These are phyloP conservation scores for Julus scandinavius DNA, from an alignment of 2,888 invertebrate species.

Conservation along the genomic window DNA sequence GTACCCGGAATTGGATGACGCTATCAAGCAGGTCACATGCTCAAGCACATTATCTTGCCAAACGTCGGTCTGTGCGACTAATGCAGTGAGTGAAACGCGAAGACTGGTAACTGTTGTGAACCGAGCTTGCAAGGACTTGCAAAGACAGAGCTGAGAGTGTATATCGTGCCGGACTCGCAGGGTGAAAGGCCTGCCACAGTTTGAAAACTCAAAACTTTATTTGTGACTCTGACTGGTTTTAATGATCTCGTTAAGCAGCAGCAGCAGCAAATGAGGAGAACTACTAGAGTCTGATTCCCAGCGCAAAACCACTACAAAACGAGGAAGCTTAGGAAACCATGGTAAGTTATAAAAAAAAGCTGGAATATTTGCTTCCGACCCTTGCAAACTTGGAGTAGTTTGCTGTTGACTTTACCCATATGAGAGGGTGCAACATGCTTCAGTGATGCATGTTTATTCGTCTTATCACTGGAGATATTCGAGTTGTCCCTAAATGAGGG, in stretches of 20 bases:
- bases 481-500: neutral
- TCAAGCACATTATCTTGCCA: neutral
- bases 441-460: neutral
- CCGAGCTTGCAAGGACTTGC: neutral
- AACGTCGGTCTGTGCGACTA: neutral
- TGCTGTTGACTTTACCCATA: neutral
- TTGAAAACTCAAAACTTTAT: neutral
- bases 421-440: neutral
- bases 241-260: neutral
- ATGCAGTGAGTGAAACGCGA: neutral
- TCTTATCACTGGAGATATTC: neutral
- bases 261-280: neutral
- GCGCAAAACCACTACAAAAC: neutral
- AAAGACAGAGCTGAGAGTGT: too few relatives aligned
- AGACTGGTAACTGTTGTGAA: neutral
- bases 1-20: neutral
- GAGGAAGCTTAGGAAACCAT: neutral
- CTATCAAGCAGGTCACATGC: neutral
- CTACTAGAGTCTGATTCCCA: neutral
- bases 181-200: neutral
- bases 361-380: neutral
- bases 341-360: neutral
- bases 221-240: neutral
- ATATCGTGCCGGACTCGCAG: neutral
- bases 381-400: neutral